A percentile compares a stretch with the other conserved stretches of the same genome.
Conservation (phyloP, 2,888 invertebrate genomes). For the Augiades crinisus region DNA sequence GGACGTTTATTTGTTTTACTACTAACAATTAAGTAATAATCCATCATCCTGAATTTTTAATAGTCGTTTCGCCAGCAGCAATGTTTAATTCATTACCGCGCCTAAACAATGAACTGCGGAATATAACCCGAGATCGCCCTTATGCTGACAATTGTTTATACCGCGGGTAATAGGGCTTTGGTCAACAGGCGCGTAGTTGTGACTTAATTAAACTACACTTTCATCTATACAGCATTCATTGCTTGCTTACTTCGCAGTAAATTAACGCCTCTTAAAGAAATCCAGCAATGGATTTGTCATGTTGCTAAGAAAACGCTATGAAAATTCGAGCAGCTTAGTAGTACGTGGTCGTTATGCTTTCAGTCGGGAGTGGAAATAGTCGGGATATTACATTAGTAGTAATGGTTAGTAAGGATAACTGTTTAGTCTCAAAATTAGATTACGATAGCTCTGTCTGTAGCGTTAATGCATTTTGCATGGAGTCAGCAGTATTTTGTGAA, state of each 20-base stretch:
- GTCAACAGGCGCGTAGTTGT: slow-evolving; percentile 4
- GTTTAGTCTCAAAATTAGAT: slow-evolving; percentile 8
- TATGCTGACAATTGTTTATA: slow-evolving; percentile 28
- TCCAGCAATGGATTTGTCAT: background rate
- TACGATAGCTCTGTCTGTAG: background rate
- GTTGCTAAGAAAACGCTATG: background rate
- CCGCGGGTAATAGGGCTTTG: slow-evolving; percentile 9
- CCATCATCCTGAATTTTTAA: background rate
- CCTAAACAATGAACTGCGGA: slow-evolving; percentile 14
- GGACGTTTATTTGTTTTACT: too few relatives aligned
- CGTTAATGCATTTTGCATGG: background rate
- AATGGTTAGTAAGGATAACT: slow-evolving; percentile 16
- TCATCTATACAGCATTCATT: background rate
- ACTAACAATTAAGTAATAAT: too few relatives aligned
- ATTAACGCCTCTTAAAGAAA: background rate
- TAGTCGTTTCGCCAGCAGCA: background rate
- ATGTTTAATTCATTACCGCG: background rate
- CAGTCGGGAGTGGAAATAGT: slow-evolving; percentile 12
- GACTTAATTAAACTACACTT: slow-evolving; percentile 10
- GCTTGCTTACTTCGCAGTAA: background rate
- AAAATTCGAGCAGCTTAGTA: background rate
- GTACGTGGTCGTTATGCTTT: slow-evolving; percentile 41
- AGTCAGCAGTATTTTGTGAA: too few relatives aligned
- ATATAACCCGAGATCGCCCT: slow-evolving; percentile 24
- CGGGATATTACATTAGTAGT: slow-evolving; percentile 13